Percentiles rank a stretch among this genome's conserved stretches.
These are phyloP conservation scores for Spodoptera littoralis DNA, from an alignment of 2,888 invertebrate species.

Conservation along the genomic window DNA sequence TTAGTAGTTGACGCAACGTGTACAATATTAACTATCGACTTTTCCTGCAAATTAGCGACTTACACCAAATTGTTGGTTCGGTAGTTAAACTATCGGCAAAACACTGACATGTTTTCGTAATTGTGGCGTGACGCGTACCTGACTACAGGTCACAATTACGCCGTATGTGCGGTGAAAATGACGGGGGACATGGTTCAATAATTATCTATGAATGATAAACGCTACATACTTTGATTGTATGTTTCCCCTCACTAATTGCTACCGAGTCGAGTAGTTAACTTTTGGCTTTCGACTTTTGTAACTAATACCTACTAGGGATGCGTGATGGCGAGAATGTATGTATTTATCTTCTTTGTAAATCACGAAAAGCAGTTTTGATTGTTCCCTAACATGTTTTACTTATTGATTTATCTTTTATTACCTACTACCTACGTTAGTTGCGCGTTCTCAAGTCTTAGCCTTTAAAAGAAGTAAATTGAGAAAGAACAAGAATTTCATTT, in stretches of 20 bases:
- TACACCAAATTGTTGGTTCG: constrained; percentile 11
- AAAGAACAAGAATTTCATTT: no score
- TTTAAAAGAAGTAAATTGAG: no score
- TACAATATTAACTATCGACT: no score
- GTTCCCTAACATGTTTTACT: no score
- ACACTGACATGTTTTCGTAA: constrained; percentile 78
- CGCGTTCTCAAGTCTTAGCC: no score
- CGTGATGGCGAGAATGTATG: no score
- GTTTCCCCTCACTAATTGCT: constrained; percentile 48
- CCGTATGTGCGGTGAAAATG: constrained; percentile 75
- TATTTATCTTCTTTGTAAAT: no score
- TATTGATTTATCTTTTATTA: no score
- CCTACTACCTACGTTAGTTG: no score
- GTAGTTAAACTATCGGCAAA: constrained; percentile 52
- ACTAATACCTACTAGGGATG: constrained; percentile 23
- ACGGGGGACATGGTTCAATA: constrained; percentile 58
- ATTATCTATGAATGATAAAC: constrained; percentile 71
- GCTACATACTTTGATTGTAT: constrained; percentile 56
- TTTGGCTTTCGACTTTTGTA: constrained; percentile 52
- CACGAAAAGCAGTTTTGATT: no score
- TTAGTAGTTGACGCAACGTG: no score
- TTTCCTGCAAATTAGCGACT: constrained; percentile 15
- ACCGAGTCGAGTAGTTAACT: constrained; percentile 48
- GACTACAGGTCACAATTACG: constrained; percentile 73
- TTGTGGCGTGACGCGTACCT: constrained; percentile 69